Percentiles rank a stretch among this genome's conserved stretches.
Conservation (phyloP, 2,113 vertebrate genomes). For the Ageneiosus marmoratus region DNA sequence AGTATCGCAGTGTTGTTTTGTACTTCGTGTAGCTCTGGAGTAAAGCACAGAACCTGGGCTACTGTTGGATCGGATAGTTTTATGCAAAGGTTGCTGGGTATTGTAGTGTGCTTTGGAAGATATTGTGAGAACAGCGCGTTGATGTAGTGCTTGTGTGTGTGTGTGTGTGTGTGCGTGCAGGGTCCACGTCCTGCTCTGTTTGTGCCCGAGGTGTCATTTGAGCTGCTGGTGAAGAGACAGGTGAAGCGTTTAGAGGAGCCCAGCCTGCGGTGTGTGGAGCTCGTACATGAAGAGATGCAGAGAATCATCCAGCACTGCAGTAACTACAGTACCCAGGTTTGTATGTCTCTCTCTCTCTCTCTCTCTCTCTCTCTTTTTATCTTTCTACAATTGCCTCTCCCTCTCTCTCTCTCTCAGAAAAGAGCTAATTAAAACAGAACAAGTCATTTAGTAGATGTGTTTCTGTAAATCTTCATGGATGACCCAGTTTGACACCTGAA, state of each 20-base stretch:
- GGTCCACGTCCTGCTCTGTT: conserved; percentile 95
- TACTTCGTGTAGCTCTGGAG: background rate
- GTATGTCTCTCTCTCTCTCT: background rate
- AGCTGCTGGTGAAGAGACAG: conserved; percentile 94
- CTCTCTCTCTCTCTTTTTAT: background rate
- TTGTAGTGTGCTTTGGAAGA: background rate
- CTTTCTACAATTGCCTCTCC: background rate
- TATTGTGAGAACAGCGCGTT: background rate
- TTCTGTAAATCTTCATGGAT: background rate
- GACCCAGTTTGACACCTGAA: background rate
- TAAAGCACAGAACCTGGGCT: background rate
- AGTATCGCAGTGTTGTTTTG: background rate
- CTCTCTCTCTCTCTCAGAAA: background rate
- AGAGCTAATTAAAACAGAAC: background rate
- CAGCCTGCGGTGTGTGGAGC: conserved; percentile 93
- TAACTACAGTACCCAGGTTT: conserved; percentile 96
- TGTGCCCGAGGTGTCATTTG: conserved; percentile 96
- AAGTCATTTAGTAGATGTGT: background rate
- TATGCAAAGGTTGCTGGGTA: background rate
- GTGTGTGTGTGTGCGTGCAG: conserved; percentile 65
- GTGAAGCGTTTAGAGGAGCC: conserved; percentile 96
- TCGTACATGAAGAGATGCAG: conserved; percentile 99
- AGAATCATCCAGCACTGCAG: conserved; percentile 98
- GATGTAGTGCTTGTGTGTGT: conserved; percentile 13
- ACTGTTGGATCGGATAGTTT: background rate